A percentile compares a stretch with the other conserved stretches of the same genome.
phyloP scores from a whole-genome alignment of 2,113 vertebrate genomes.

The Miniopterus natalensis region DNA sequence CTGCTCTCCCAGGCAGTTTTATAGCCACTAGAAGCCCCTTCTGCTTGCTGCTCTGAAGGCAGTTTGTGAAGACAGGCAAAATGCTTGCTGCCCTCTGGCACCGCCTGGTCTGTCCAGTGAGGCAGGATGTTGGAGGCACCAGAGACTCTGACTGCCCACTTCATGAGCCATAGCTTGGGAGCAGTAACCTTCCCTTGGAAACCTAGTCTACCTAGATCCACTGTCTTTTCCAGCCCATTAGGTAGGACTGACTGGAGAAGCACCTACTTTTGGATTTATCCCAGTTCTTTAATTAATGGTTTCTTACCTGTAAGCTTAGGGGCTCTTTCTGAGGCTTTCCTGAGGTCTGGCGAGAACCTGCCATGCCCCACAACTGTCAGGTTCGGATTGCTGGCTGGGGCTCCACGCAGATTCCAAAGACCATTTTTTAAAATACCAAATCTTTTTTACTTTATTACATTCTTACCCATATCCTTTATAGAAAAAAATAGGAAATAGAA shows the following conservation, averaged over 20 bases:
- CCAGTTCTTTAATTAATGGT: constrained; percentile 34
- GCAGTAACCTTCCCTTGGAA: constrained; percentile 12
- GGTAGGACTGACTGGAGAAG: constrained; percentile 6
- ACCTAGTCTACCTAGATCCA: neutral
- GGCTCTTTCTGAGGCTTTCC: neutral
- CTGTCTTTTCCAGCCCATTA: neutral
- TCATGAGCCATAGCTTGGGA: neutral
- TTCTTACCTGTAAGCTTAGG: constrained; percentile 8
- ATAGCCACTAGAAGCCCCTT: neutral
- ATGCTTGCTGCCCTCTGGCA: neutral
- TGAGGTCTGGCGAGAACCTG: neutral
- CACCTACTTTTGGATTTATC: neutral
- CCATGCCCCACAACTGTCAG: neutral
- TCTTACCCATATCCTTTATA: neutral
- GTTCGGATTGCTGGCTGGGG: neutral
- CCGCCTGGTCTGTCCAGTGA: neutral
- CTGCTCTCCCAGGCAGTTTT: neutral
- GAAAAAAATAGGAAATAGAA: neutral
- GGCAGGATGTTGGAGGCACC: neutral
- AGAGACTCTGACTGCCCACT: neutral
- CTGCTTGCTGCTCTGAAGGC: neutral
- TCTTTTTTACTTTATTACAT: constrained; percentile 29
- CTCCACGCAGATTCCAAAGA: constrained; percentile 1
- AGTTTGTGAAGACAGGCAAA: neutral
- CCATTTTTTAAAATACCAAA: neutral